Base-by-base conservation (phyloP, 1,140 invertebrate genomes). In the Pseudoatta argentina region DNA sequence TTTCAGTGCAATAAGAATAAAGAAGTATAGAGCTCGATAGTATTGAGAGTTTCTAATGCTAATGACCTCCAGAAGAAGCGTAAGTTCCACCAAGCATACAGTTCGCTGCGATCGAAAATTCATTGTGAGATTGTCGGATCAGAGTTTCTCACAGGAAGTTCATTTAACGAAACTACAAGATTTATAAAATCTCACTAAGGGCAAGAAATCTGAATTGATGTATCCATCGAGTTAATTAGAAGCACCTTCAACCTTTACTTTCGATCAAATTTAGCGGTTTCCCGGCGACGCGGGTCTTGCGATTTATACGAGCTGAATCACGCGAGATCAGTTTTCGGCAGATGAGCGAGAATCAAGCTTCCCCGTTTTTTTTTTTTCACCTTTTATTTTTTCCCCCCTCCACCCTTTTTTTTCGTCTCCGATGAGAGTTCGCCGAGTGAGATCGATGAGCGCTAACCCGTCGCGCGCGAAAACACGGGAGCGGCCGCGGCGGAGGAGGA, bases 361-460 rank as follows among this genome's bases (percentile, higher is more conserved):
- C 21, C 64, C 48, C n/a, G 44, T 30, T 30, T 61, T 30, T 30
- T 30, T 30, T 30, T 30, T 69, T 79, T 48, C n/a, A n/a, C 21
- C 14, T 57, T 39, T 69, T 34, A n/a, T 57, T 21, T 69, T 21
- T 34, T 57, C n/a, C 8, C 8, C 14, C 16, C 16, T 61, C 39
- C n/a, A 6, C 12, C 27, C 51, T 55, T 85, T 53, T 21, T 39
- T 44, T 72, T 66, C n/a, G 8, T 63, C 48, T 71, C 63, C 57
- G 61, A 48, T 12, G 69, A 71, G 51, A 71, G 51, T 59, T 86
- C 61, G 44, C n/a, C 30, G 53, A 55, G 30, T 48, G 48, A 89
- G 87, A 91, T 88, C 77, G 75, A 85, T 66, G 67, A 82, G 81
- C 91, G 89, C 89, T 90, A 91, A 88, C 87, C 71, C 57, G 51